Conservation (phyloP, 2,888 invertebrate genomes). For the Luperina testacea region DNA sequence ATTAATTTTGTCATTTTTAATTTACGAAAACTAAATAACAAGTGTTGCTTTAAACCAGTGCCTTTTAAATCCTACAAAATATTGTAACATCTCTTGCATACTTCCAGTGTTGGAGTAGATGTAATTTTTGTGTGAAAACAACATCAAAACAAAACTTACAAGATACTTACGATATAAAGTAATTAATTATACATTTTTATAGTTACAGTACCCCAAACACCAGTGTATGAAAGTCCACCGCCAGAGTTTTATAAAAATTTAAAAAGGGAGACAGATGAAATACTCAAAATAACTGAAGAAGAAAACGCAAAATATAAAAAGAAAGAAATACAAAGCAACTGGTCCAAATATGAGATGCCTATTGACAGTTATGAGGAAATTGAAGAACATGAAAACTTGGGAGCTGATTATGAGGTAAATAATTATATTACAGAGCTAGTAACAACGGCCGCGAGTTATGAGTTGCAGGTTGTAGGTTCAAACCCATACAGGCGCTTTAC, state of each 20-base stretch:
- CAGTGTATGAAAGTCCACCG: conserved; percentile 78
- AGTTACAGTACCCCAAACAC: conserved; percentile 78
- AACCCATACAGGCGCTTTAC: too few relatives aligned
- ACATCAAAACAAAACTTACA: neutral
- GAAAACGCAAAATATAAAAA: conserved; percentile 85
- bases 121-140: neutral
- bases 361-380: conserved; percentile 86
- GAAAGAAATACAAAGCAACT: conserved; percentile 88
- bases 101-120: neutral
- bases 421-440: neutral
- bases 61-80: neutral
- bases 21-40: too few relatives aligned
- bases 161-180: neutral
- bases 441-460: neutral
- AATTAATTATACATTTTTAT: neutral
- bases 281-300: conserved; percentile 86
- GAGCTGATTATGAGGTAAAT: conserved; percentile 87
- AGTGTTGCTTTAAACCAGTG: too few relatives aligned
- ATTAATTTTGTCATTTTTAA: too few relatives aligned
- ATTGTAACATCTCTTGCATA: neutral
- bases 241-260: conserved; percentile 84
- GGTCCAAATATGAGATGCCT: conserved; percentile 88
- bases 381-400: conserved; percentile 84
- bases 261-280: conserved; percentile 86
- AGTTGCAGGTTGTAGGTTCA: too few relatives aligned